phyloP scores from a whole-genome alignment of 2,888 invertebrate species.

The Archips crataeganus region DNA sequence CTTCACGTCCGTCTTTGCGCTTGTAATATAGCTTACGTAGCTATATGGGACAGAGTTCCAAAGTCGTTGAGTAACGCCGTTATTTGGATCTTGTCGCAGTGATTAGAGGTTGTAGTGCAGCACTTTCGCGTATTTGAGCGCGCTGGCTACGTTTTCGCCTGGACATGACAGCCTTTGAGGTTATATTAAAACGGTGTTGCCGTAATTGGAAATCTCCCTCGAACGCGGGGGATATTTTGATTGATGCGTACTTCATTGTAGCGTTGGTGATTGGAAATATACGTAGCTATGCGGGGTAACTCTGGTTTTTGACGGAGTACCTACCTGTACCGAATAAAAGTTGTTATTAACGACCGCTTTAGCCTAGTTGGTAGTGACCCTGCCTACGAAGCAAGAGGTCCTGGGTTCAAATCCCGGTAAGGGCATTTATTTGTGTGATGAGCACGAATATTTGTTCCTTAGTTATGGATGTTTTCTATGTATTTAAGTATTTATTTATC shows the following conservation, averaged over 20 bases:
- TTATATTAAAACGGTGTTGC: conserved; percentile 72
- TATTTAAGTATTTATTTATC: no score
- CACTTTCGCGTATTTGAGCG: conserved; percentile 65
- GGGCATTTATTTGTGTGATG: no score
- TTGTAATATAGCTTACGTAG: conserved; percentile 59
- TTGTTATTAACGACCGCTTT: no score
- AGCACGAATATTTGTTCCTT: no score
- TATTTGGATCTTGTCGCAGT: conserved; percentile 61
- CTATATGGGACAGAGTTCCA: conserved; percentile 62
- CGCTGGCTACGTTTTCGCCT: conserved; percentile 69
- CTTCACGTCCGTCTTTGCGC: conserved; percentile 49
- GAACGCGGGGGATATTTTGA: conserved; percentile 41
- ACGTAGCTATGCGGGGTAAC: not conserved
- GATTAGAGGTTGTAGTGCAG: conserved; percentile 52
- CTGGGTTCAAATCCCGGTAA: no score
- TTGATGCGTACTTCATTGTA: conserved; percentile 32
- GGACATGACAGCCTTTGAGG: conserved; percentile 78
- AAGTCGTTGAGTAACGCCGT: conserved; percentile 50
- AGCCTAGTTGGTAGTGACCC: no score
- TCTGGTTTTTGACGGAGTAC: not conserved
- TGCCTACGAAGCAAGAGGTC: no score
- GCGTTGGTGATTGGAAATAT: conserved; percentile 41
- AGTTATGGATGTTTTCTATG: no score
- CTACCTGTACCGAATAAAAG: not conserved
- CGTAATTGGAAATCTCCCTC: conserved; percentile 53